phyloP scores from a whole-genome alignment of 30 jellyfish, hydroid and myxozoan genomes.

The Aurelia coerulea region DNA sequence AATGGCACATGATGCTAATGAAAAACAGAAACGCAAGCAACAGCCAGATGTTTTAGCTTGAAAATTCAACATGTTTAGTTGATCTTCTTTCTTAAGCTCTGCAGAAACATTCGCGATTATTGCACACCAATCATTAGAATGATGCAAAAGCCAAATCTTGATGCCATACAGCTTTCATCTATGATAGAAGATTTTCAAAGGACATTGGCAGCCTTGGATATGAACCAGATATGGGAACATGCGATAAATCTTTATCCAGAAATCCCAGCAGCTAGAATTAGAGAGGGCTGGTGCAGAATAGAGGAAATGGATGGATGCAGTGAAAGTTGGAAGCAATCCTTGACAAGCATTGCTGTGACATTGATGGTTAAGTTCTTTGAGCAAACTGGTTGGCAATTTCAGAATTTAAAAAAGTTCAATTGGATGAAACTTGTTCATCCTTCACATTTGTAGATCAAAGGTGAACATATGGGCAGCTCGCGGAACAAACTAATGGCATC shows the following conservation, averaged over 20 bases:
- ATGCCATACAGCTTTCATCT: not conserved
- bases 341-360: not conserved
- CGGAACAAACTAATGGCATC: no score
- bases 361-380: not conserved
- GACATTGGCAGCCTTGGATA: not conserved
- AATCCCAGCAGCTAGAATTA: conserved; percentile 7
- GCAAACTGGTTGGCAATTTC: not conserved
- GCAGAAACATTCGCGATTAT: not conserved
- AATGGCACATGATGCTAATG: not conserved
- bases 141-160: conserved; percentile 19
- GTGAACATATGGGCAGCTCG: no score
- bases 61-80: conserved; percentile 3
- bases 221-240: conserved; percentile 3
- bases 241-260: conserved; percentile 14
- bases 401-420: conserved; percentile 8
- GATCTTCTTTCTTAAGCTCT: conserved; percentile 6
- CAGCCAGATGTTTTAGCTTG: conserved; percentile 21
- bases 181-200: conserved; percentile 1
- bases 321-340: no score
- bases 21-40: conserved; percentile 21
- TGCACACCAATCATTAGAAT: not conserved
- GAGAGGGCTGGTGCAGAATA: conserved; percentile 39
- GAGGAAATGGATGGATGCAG: conserved; percentile 19
- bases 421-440: conserved; percentile 41
- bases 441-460: no score